Base-by-base conservation (phyloP, 2,888 invertebrate genomes). In the Synergus itoensis region DNA sequence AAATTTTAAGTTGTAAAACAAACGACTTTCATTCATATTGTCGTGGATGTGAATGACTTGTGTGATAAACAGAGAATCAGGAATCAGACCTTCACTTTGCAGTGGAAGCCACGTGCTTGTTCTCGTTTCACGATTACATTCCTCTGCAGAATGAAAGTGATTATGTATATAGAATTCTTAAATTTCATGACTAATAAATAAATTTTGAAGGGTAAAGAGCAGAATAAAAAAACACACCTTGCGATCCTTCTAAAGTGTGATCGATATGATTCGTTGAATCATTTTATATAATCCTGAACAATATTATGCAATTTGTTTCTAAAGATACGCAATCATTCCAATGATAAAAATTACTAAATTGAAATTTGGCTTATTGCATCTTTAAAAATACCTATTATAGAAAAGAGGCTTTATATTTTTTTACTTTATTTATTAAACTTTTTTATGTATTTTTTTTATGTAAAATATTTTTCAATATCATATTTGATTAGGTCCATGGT, bases 31-130 rank as follows among this genome's bases (percentile, higher is more conserved):
- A 45, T 21, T 69, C 11, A 69, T 45, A 28, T 28, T 28, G 3
- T 2, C 45, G 18, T 16, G 28, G 28, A 48, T 21, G 28, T 69
- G 45, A 69, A 28, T 69, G 69, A 69, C 69, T 69, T 45, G 12
- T 45, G 16, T 28, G 48, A 69, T 69, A 69, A 65, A 48, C 48
- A 69, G 45, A 28, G 45, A 45, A 69, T 11, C 21, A 48, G 28
- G 21, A 43, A 67, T 14, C 8, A 36, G 28, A 48, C 69, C 45
- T 45, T n/a, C 16, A 45, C 48, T 48, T 48, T 28, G 8, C 45
- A 67, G 45, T 69, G 45, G 3, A 69, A 69, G 48, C 16, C 67
- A 28, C 67, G 28, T 45, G 45, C 45, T 67, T 67, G 18, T 43
- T 65, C 9, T 21, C 8, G 18, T 43, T 45, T 45, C 43, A 5